Evolutionary conservation across 2,113 vertebrate genomes (phyloP).

Genomic region (Proteles cristata): DNA sequence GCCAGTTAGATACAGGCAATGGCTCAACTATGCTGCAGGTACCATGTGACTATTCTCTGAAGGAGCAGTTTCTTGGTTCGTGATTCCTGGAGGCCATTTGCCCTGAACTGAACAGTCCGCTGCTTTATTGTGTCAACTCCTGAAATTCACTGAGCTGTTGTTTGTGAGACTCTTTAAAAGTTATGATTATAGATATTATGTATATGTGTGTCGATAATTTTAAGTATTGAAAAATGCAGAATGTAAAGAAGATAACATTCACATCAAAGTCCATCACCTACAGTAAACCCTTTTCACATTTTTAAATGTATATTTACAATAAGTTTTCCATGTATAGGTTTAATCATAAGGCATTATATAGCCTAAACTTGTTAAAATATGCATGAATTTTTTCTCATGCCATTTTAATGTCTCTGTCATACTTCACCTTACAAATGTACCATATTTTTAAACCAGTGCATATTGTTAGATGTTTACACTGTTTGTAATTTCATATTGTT

Average conservation of each 20-base stretch:
- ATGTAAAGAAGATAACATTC: background rate
- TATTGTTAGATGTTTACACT: background rate
- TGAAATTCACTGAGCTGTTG: background rate
- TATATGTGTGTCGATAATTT: background rate
- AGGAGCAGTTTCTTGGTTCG: background rate
- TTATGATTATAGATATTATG: background rate
- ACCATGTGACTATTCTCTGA: background rate
- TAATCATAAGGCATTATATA: background rate
- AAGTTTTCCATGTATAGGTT: background rate
- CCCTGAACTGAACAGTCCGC: background rate
- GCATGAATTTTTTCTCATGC: background rate
- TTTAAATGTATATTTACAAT: background rate
- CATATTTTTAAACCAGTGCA: background rate
- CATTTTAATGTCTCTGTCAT: background rate
- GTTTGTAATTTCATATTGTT: background rate
- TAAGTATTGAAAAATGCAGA: background rate
- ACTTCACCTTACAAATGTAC: constrained; percentile 8
- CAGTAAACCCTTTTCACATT: background rate
- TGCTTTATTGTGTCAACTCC: background rate
- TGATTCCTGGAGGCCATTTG: background rate
- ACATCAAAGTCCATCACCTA: background rate
- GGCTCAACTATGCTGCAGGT: background rate
- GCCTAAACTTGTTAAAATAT: background rate
- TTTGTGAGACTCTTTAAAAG: constrained; percentile 13
- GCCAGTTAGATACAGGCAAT: background rate